Conservation (phyloP, 2,797 vertebrate species). For the Acanthornis magna region DNA sequence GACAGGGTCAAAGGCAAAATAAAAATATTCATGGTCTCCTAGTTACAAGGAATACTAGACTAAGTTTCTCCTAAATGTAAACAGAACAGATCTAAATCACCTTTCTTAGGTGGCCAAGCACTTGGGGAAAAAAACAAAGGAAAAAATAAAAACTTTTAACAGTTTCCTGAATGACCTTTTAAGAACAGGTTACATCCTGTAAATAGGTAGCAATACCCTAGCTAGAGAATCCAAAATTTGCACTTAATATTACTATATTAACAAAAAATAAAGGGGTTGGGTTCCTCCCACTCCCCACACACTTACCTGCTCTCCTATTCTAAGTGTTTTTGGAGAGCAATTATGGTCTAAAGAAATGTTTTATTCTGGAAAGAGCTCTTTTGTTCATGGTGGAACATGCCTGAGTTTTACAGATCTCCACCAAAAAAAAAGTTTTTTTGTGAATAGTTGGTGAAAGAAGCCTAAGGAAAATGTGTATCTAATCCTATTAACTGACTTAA, state of each 20-base stretch:
- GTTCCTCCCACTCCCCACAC: not conserved
- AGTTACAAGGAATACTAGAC: not conserved
- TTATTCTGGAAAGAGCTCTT: conserved; percentile 50
- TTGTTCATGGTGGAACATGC: conserved; percentile 57
- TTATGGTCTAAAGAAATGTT: conserved; percentile 48
- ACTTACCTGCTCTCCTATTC: not conserved
- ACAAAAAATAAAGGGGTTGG: not conserved
- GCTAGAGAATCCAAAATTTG: not conserved
- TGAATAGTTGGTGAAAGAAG: conserved; percentile 73
- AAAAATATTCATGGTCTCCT: not conserved
- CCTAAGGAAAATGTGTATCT: conserved; percentile 80
- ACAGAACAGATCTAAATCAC: not conserved
- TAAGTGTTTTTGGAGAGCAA: conserved; percentile 28
- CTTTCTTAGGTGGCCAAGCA: not conserved
- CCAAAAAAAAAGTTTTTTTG: conserved; percentile 48
- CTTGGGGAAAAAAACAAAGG: not conserved
- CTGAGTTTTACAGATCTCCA: conserved; percentile 70
- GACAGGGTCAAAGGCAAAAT: not conserved
- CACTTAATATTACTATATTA: not conserved
- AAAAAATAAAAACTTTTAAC: not conserved
- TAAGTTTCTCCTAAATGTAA: not conserved
- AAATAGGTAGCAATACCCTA: not conserved
- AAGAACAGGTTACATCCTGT: not conserved
- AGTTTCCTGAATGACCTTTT: not conserved
- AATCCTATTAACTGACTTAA: conserved; percentile 89